phyloP scores from a whole-genome alignment of 2,113 vertebrate species.

The Nesoenas mayeri region DNA sequence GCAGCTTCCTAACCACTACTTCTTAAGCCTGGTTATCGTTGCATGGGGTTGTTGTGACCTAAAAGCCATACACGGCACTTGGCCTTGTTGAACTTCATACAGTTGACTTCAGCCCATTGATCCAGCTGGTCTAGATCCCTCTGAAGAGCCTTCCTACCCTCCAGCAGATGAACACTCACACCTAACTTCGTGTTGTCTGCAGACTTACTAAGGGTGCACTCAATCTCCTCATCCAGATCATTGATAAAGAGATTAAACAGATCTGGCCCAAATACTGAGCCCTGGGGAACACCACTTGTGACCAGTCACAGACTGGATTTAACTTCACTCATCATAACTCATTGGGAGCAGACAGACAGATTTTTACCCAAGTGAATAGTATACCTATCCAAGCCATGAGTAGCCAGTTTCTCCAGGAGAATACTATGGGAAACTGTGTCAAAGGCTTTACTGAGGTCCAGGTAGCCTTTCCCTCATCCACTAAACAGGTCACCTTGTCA shows the following conservation, averaged over 20 bases:
- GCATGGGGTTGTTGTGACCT: not conserved
- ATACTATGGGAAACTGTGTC: accelerated
- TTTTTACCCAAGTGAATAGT: not conserved
- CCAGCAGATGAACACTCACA: accelerated
- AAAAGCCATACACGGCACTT: not conserved
- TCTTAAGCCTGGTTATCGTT: not conserved
- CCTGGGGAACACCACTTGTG: not conserved
- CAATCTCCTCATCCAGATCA: accelerated
- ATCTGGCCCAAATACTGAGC: too few species aligned
- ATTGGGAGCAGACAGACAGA: not conserved
- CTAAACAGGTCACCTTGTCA: accelerated
- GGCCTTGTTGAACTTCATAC: not conserved
- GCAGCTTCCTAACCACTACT: not conserved
- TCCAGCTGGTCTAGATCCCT: not conserved
- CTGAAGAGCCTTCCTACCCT: not conserved
- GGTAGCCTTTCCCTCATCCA: not conserved
- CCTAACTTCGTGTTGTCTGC: not conserved
- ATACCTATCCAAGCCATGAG: accelerated
- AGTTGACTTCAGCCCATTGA: accelerated
- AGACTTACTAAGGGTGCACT: not conserved
- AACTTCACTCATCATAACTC: not conserved
- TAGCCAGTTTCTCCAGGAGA: not conserved
- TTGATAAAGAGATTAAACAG: not conserved
- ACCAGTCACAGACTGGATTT: accelerated
- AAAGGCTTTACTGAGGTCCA: not conserved